Evolutionary conservation across 1,140 invertebrate species (phyloP).

Genomic region (Meloidogyne chitwoodi): DNA sequence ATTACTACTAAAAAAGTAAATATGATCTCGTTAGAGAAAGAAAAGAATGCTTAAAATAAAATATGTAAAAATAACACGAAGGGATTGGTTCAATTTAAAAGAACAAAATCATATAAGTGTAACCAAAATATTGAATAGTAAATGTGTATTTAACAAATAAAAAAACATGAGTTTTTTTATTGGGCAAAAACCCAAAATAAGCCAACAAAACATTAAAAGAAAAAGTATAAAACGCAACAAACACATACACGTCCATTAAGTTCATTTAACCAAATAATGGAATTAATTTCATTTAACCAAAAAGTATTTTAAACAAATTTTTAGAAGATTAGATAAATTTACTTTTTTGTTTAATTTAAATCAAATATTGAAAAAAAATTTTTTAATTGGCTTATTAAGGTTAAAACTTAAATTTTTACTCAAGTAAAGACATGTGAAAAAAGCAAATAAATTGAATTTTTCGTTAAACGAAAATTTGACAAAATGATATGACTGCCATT

Average conservation of each 20-base stretch:
- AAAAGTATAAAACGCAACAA: background rate
- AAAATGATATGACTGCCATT: background rate
- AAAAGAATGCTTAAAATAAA: background rate
- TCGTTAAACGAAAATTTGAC: background rate
- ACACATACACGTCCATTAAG: background rate
- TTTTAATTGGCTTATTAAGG: no score
- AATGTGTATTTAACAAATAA: no score
- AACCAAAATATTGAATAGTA: background rate
- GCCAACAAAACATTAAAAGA: background rate
- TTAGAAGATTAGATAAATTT: no score
- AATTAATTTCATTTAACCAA: background rate
- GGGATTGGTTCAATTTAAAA: background rate
- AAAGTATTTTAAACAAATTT: no score
- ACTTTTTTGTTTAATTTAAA: no score
- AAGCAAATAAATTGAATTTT: no score
- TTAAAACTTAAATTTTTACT: no score
- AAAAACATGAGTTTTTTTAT: background rate
- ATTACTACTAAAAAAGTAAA: background rate
- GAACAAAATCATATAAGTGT: background rate
- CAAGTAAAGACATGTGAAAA: no score
- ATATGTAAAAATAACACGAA: background rate
- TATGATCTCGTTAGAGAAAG: background rate
- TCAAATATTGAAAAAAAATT: no score
- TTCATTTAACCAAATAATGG: background rate
- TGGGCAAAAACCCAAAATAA: background rate